Percentiles rank a stretch among this genome's conserved stretches.
Evolutionary conservation across 2,113 vertebrate genomes (phyloP).

Genomic region (Zosterops japonicus): DNA sequence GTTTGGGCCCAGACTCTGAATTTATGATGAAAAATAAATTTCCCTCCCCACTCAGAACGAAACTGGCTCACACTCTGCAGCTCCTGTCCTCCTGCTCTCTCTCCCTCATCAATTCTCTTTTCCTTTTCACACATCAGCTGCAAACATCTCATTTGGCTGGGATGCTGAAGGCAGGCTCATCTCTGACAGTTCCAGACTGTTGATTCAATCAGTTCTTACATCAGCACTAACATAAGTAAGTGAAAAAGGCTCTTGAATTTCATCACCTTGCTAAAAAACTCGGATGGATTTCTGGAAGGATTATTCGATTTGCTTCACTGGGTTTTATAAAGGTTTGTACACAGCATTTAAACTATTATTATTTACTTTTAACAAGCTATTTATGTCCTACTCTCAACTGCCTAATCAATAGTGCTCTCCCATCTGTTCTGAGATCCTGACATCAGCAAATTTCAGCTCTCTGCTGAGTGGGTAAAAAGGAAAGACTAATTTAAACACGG

Average conservation of each 20-base stretch:
- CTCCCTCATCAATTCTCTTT: slow-evolving; percentile 25
- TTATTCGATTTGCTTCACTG: slow-evolving; percentile 38
- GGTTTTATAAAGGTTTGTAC: slow-evolving; percentile 53
- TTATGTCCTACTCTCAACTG: slow-evolving; percentile 35
- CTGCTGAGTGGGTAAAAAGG: slow-evolving; percentile 35
- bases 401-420: slow-evolving; percentile 54
- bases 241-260: slow-evolving; percentile 35
- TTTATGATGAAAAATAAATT: not conserved
- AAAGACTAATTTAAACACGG: slow-evolving; percentile 33
- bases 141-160: slow-evolving; percentile 54
- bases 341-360: slow-evolving; percentile 49
- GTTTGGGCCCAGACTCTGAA: not conserved
- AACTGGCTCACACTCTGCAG: not conserved
- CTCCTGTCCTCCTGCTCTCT: slow-evolving; percentile 17
- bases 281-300: not conserved
- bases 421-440: slow-evolving; percentile 47
- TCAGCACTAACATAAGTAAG: slow-evolving; percentile 25
- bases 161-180: slow-evolving; percentile 45
- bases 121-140: slow-evolving; percentile 61
- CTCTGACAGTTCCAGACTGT: slow-evolving; percentile 53
- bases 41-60: not conserved
- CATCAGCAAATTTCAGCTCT: slow-evolving; percentile 50
- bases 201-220: slow-evolving; percentile 55
- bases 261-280: slow-evolving; percentile 40
- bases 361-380: slow-evolving; percentile 65